Evolutionary conservation across 2,113 vertebrate species (phyloP).

Genomic region (Sylvietta virens): DNA sequence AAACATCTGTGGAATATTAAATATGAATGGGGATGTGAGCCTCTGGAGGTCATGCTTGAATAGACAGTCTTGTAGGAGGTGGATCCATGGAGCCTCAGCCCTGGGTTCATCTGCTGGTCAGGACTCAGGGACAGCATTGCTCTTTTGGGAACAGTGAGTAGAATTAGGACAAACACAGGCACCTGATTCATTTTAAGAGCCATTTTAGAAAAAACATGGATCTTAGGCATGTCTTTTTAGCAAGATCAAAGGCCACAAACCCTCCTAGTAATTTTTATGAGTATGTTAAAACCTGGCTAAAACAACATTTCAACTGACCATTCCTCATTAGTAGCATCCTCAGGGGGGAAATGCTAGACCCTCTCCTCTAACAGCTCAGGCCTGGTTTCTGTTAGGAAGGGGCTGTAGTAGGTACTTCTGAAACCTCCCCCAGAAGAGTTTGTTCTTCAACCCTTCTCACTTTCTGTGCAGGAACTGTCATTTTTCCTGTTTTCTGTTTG

Average conservation of each 20-base stretch:
- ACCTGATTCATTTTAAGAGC: neutral
- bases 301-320: neutral
- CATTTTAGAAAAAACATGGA: neutral
- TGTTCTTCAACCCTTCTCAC: neutral
- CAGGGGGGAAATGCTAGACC: fast-evolving
- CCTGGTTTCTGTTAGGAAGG: neutral
- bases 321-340: neutral
- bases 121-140: neutral
- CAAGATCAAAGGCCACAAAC: neutral
- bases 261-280: neutral
- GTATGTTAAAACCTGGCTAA: neutral
- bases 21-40: slow-evolving; percentile 27
- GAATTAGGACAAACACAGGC: neutral
- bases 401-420: neutral
- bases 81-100: neutral
- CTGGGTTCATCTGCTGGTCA: slow-evolving; percentile 38
- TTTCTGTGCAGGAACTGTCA: neutral
- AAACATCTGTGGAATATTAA: slow-evolving; percentile 2
- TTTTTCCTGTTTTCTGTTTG: neutral
- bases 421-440: neutral
- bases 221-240: neutral
- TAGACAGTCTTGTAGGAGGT: neutral
- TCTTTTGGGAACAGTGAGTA: neutral
- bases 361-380: neutral
- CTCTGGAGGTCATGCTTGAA: neutral